Conservation (phyloP, 92 coral and sea anemone genomes). For the Heliopora coerulea region DNA sequence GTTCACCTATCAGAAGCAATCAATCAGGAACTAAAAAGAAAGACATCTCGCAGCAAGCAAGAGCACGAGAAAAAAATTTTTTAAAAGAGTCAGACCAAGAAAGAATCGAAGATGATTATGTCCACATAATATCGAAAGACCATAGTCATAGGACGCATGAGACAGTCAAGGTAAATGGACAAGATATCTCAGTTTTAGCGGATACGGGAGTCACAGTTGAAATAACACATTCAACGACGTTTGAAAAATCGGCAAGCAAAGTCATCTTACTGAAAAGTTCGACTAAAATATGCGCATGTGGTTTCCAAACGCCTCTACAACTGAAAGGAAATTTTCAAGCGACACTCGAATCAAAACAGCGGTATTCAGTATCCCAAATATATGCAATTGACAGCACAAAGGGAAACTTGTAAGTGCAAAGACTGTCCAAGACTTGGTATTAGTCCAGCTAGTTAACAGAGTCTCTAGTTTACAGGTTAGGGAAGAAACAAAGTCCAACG, state of each 20-base stretch:
- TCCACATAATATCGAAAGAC: conserved; percentile 1
- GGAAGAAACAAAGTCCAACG: too few relatives aligned
- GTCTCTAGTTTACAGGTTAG: too few relatives aligned
- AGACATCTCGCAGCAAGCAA: conserved; percentile 11
- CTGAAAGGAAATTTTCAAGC: conserved; percentile 33
- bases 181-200: conserved; percentile 9
- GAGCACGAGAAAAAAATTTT: too few relatives aligned
- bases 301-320: conserved; percentile 27
- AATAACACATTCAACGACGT: too few relatives aligned
- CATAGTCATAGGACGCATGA: background rate
- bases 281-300: conserved; percentile 13
- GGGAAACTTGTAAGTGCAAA: conserved; percentile 43
- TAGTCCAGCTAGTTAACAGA: too few relatives aligned
- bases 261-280: conserved; percentile 14
- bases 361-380: conserved; percentile 43
- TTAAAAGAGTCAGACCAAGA: background rate
- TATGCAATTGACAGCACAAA: conserved; percentile 26
- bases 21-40: background rate
- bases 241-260: background rate
- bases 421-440: too few relatives aligned
- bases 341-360: conserved; percentile 29
- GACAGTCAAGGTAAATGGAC: conserved; percentile 9
- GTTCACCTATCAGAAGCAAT: background rate
- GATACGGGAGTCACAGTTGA: conserved; percentile 45
- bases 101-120: conserved; percentile 26